Conservation (phyloP, 30 jellyfish, hydroid and myxozoan species). For the Euphysa ruthae region DNA sequence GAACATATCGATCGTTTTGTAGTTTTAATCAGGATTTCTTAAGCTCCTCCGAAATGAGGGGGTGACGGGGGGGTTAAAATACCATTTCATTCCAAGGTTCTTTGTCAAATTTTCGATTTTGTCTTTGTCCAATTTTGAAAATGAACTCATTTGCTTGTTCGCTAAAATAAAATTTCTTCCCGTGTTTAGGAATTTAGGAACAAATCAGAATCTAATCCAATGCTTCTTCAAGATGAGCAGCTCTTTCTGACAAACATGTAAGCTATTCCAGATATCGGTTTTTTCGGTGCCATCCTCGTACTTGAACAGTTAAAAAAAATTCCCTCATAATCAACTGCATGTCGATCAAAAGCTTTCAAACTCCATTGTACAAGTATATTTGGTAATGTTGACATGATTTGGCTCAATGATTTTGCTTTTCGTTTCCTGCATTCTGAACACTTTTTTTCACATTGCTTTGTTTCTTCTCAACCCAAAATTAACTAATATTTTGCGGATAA, state of each 20-base stretch:
- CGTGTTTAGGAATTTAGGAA: not conserved
- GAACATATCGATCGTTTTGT: not conserved
- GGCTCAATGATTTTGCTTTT: not conserved
- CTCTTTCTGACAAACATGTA: slow-evolving; percentile 1
- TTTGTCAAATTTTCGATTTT: too few species aligned
- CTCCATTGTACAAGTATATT: not conserved
- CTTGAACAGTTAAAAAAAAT: slow-evolving; percentile 3
- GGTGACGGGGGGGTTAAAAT: too few species aligned
- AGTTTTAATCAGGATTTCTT: not conserved
- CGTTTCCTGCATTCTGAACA: too few species aligned
- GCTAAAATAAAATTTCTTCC: not conserved
- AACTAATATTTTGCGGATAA: slow-evolving; percentile 1
- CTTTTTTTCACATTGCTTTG: too few species aligned
- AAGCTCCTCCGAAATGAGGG: slow-evolving; percentile 3
- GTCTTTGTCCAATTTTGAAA: too few species aligned
- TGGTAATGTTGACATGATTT: not conserved
- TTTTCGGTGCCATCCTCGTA: not conserved
- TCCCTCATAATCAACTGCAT: slow-evolving; percentile 1
- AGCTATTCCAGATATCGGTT: slow-evolving; percentile 1
- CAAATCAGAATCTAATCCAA: slow-evolving; percentile 18
- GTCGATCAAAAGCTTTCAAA: not conserved
- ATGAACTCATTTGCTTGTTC: not conserved
- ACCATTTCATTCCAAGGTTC: too few species aligned
- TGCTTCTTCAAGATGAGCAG: slow-evolving; percentile 14
- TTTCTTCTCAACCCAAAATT: not conserved